These are phyloP conservation scores for Narcine bancroftii DNA, from an alignment of 2,113 vertebrate genomes.

Conservation along the genomic window DNA sequence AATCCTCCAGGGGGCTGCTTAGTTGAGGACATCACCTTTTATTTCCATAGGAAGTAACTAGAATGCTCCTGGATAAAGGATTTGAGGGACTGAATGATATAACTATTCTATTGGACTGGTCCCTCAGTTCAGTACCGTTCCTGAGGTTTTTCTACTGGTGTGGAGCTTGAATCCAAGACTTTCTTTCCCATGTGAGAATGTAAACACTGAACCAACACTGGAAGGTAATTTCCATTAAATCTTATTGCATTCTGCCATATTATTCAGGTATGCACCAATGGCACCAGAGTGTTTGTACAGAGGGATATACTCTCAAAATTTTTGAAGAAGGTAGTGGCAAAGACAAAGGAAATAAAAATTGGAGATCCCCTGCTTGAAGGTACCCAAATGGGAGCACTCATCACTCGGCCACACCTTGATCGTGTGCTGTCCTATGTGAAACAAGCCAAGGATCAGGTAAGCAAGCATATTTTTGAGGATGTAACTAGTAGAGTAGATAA, in stretches of 20 bases:
- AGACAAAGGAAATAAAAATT: conserved; percentile 73
- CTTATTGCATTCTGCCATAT: neutral
- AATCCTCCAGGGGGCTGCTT: neutral
- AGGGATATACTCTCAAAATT: conserved; percentile 73
- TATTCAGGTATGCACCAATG: conserved; percentile 85
- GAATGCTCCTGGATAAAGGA: too few relatives aligned
- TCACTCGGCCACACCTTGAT: conserved; percentile 76
- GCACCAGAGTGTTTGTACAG: conserved; percentile 87
- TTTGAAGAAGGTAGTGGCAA: conserved; percentile 76
- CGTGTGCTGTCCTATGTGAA: conserved; percentile 75
- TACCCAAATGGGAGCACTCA: conserved; percentile 86
- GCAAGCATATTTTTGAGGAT: neutral
- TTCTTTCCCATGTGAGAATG: too few relatives aligned
- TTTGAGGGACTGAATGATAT: too few relatives aligned
- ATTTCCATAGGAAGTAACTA: neutral
- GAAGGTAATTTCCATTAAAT: neutral
- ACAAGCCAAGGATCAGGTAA: conserved; percentile 77
- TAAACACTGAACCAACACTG: too few relatives aligned
- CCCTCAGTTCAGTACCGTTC: too few relatives aligned
- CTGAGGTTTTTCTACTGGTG: too few relatives aligned
- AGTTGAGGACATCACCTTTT: neutral
- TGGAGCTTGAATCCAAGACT: too few relatives aligned
- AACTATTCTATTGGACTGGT: too few relatives aligned
- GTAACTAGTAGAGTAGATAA: too few relatives aligned
- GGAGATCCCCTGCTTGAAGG: conserved; percentile 78